Evolutionary conservation across 1,140 invertebrate genomes (phyloP).

Genomic region (Drosophila quadrilineata): DNA sequence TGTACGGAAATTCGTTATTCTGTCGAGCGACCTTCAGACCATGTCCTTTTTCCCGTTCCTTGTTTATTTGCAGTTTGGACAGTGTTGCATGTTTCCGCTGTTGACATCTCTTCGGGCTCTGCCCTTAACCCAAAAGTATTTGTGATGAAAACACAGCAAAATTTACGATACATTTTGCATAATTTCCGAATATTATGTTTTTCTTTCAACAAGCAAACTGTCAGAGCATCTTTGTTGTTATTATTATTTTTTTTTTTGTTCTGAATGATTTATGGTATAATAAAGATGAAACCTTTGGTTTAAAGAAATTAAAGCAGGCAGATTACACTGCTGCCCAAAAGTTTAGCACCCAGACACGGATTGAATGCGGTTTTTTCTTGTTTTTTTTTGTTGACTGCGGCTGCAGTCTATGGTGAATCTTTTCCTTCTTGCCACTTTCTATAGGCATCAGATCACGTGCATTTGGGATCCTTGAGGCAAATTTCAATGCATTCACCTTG

Average conservation of each 20-base stretch:
- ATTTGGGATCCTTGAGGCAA: constrained; percentile 35
- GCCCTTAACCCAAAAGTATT: not conserved
- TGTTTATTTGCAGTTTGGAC: constrained; percentile 28
- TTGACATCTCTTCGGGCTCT: not conserved
- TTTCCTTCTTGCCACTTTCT: constrained; percentile 11
- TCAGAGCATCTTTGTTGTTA: constrained; percentile 1
- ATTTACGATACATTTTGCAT: constrained; percentile 29
- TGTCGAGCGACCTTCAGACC: constrained; percentile 41
- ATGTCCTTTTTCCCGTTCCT: constrained; percentile 11
- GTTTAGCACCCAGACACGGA: constrained; percentile 42
- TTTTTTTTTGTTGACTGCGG: constrained; percentile 5
- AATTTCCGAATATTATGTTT: constrained; percentile 17
- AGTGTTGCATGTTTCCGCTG: constrained; percentile 47
- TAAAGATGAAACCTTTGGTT: constrained; percentile 1
- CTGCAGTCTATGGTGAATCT: no score
- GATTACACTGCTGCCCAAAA: constrained; percentile 28
- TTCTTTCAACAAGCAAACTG: not conserved
- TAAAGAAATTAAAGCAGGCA: not conserved
- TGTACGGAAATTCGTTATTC: constrained; percentile 58
- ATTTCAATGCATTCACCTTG: constrained; percentile 58
- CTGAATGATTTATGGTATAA: constrained; percentile 30
- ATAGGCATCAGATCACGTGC: constrained; percentile 31
- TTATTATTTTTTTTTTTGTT: no score
- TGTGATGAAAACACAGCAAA: not conserved
- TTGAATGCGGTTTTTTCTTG: constrained; percentile 32